phyloP scores from a whole-genome alignment of 2,888 invertebrate genomes.

The Clunio marinus region DNA sequence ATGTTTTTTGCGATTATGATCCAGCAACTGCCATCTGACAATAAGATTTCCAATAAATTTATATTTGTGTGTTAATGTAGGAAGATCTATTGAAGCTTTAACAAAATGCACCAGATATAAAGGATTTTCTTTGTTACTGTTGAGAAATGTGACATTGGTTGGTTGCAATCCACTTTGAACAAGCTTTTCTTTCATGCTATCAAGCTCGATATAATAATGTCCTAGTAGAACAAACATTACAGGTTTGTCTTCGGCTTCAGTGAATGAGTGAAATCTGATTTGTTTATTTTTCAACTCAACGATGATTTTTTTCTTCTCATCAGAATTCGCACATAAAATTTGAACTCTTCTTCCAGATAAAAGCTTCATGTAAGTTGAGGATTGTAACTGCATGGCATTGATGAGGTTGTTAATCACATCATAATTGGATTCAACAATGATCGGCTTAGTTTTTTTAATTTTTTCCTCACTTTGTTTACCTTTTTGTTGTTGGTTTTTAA shows the following conservation, averaged over 20 bases:
- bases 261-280: background rate
- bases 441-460: background rate
- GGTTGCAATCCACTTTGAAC: too few relatives aligned
- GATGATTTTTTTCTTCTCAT: background rate
- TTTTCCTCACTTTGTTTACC: background rate
- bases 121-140: background rate
- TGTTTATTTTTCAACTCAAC: background rate
- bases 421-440: background rate
- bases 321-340: background rate
- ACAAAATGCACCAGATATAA: background rate
- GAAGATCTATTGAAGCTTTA: background rate
- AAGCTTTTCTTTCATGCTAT: background rate
- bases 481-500: background rate
- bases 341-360: background rate
- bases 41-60: background rate
- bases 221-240: background rate
- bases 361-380: background rate
- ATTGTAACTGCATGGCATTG: background rate
- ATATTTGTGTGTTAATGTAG: background rate
- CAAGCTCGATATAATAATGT: background rate
- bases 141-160: background rate
- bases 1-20: background rate
- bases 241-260: background rate
- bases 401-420: background rate
- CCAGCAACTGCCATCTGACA: background rate